Percentiles rank a stretch among this genome's conserved stretches.
Evolutionary conservation across 2,888 invertebrate genomes (phyloP).

Genomic region (Polydesmus complanatus): DNA sequence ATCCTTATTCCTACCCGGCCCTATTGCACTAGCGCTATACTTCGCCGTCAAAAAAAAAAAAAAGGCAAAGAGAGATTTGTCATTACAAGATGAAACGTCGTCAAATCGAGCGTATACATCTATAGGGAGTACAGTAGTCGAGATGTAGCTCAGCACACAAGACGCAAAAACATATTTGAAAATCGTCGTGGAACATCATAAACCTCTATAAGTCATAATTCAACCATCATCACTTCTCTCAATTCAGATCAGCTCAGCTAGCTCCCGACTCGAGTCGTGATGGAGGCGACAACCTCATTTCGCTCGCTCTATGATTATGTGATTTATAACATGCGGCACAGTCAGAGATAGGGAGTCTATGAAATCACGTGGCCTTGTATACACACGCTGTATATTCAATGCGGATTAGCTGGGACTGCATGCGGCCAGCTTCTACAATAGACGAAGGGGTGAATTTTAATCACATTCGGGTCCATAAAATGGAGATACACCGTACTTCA

Average conservation of each 20-base stretch:
- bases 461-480: not conserved
- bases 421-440: not conserved
- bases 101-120: not conserved
- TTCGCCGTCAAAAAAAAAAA: too few relatives aligned
- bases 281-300: not conserved
- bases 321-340: not conserved
- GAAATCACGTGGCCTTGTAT: not conserved
- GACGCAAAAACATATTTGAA: not conserved
- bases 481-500: too few relatives aligned
- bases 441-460: not conserved
- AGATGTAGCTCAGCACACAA: too few relatives aligned
- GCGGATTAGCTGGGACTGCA: not conserved
- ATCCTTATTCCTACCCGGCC: too few relatives aligned
- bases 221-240: not conserved
- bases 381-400: not conserved
- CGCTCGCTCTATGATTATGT: not conserved
- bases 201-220: not conserved
- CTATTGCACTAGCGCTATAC: too few relatives aligned
- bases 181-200: not conserved
- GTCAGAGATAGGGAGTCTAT: not conserved
- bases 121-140: too few relatives aligned
- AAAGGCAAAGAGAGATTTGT: not conserved
- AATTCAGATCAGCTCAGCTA: too few relatives aligned
- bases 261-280: not conserved
- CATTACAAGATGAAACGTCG: not conserved